A percentile compares a stretch with the other conserved stretches of the same genome.
Conservation (phyloP, 2,888 invertebrate species). For the Drosophila nr. perissopoda region DNA sequence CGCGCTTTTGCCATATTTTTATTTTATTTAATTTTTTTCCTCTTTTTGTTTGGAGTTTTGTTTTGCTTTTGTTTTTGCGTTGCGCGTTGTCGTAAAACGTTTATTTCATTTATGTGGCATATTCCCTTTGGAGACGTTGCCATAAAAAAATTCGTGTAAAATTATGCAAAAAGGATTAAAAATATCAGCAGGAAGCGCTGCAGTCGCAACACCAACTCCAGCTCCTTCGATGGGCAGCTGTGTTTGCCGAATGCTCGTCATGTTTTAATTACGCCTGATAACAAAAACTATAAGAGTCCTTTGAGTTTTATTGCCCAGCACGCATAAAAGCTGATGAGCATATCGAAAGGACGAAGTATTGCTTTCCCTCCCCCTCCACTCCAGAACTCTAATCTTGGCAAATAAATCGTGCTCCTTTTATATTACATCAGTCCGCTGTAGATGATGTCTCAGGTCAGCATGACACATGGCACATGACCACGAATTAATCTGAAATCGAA, state of each 20-base stretch:
- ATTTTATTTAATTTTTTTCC: slow-evolving; percentile 34
- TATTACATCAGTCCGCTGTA: slow-evolving; percentile 29
- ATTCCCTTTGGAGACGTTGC: slow-evolving; percentile 72
- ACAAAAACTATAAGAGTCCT: slow-evolving; percentile 57
- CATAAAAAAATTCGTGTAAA: slow-evolving; percentile 71
- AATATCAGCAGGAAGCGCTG: slow-evolving; percentile 58
- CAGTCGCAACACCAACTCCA: slow-evolving; percentile 6
- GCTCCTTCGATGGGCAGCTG: slow-evolving; percentile 47
- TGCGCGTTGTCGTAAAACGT: slow-evolving; percentile 70
- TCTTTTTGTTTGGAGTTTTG: slow-evolving; percentile 24
- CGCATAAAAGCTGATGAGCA: slow-evolving; percentile 45
- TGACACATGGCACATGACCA: slow-evolving; percentile 61
- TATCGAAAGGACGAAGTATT: not conserved
- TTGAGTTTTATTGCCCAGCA: slow-evolving; percentile 54
- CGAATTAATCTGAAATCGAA: slow-evolving; percentile 67
- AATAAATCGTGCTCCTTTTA: slow-evolving; percentile 47
- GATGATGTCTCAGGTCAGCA: slow-evolving; percentile 27
- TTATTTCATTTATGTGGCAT: slow-evolving; percentile 78
- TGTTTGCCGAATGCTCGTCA: slow-evolving; percentile 52
- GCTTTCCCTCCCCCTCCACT: not conserved
- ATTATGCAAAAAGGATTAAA: slow-evolving; percentile 79
- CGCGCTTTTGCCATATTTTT: slow-evolving; percentile 66
- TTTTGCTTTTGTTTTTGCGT: slow-evolving; percentile 28
- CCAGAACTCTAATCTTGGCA: slow-evolving; percentile 42
- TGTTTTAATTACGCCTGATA: slow-evolving; percentile 71